Evolutionary conservation across 2,888 invertebrate genomes (phyloP).

Genomic region (Patella depressa): DNA sequence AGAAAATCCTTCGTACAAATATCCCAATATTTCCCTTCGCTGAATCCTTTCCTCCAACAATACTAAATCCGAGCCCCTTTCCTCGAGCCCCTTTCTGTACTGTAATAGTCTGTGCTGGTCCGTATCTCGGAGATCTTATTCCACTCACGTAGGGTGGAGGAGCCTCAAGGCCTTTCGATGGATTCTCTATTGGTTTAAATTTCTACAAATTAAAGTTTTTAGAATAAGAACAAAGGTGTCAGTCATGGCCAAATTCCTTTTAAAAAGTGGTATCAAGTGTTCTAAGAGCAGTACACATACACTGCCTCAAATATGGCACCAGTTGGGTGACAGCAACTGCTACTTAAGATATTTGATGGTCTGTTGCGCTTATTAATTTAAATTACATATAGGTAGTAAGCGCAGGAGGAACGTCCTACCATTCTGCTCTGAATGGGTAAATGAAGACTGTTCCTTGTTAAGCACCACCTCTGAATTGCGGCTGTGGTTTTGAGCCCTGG

Average conservation of each 20-base stretch:
- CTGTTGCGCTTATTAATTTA: too few species aligned
- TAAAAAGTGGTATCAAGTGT: too few species aligned
- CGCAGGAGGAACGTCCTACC: too few species aligned
- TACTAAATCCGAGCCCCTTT: conserved; percentile 90
- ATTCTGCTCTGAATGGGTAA: too few species aligned
- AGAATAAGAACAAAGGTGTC: background rate
- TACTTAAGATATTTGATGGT: too few species aligned
- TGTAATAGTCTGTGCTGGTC: conserved; percentile 67
- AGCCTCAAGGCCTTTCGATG: background rate
- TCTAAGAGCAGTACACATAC: too few species aligned
- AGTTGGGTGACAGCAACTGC: too few species aligned
- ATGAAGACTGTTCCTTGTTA: too few species aligned
- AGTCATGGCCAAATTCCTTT: background rate
- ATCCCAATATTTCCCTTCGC: conserved; percentile 91
- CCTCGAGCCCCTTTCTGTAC: conserved; percentile 88
- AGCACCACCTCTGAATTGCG: too few species aligned
- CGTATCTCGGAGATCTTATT: conserved; percentile 28
- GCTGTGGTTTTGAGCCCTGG: too few species aligned
- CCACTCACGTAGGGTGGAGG: background rate
- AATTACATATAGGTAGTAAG: too few species aligned
- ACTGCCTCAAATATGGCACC: too few species aligned
- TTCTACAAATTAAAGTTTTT: conserved; percentile 11
- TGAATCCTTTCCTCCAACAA: conserved; percentile 90
- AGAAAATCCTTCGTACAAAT: conserved; percentile 89
- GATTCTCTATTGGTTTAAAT: conserved; percentile 12